Conservation (phyloP, 2,888 invertebrate genomes). For the Ligdia adustata region DNA sequence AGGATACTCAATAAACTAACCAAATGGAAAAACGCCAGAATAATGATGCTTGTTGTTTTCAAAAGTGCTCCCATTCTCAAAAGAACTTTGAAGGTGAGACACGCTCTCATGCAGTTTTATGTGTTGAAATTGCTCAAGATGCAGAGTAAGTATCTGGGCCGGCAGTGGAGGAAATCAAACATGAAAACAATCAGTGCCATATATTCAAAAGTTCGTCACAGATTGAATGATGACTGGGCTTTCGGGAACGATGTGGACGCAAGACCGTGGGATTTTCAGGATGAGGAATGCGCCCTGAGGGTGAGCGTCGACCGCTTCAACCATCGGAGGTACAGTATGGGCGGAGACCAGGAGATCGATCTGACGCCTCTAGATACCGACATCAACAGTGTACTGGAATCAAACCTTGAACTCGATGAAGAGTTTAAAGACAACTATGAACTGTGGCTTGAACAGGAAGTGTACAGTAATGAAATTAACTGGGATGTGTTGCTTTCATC, state of each 20-base stretch:
- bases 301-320: constrained; percentile 98
- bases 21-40: constrained; percentile 99
- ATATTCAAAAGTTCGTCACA: constrained; percentile 97
- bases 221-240: constrained; percentile 99
- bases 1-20: constrained; percentile 98
- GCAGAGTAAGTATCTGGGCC: constrained; percentile 99
- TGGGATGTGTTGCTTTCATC: constrained; percentile 86
- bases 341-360: constrained; percentile 82
- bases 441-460: constrained; percentile 98
- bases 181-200: constrained; percentile 99
- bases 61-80: constrained; percentile 99
- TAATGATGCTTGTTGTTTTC: constrained; percentile 99
- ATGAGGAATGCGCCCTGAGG: constrained; percentile 97
- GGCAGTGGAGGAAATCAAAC: constrained; percentile 99
- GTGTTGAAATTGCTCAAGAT: constrained; percentile 98
- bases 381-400: constrained; percentile 91
- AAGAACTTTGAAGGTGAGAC: constrained; percentile 96
- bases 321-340: constrained; percentile 92
- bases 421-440: constrained; percentile 97
- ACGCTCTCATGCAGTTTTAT: constrained; percentile 99
- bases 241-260: constrained; percentile 99
- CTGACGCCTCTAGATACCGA: constrained; percentile 90
- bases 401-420: constrained; percentile 92
- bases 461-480: constrained; percentile 93
- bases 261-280: constrained; percentile 98